phyloP scores from a whole-genome alignment of 2,113 vertebrate species.

The Scortum barcoo region DNA sequence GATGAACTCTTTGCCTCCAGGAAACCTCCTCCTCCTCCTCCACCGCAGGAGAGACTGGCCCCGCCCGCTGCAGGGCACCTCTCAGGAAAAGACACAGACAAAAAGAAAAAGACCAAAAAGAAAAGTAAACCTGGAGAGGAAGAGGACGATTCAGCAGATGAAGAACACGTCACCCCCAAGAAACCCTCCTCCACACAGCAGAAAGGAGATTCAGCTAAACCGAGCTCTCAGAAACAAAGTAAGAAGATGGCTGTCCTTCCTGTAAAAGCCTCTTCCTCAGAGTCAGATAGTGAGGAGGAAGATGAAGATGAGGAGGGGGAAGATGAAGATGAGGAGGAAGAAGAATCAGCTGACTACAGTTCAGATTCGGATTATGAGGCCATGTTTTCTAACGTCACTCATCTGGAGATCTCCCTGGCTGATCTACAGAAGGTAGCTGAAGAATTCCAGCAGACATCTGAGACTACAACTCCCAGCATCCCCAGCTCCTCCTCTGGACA shows the following conservation, averaged over 20 bases:
- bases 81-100: constrained; percentile 4
- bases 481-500: neutral
- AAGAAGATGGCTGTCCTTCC: constrained; percentile 5
- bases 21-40: constrained; percentile 36
- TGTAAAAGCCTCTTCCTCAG: constrained; percentile 6
- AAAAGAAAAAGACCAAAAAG: constrained; percentile 29
- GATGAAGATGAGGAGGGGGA: neutral
- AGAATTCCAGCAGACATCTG: constrained; percentile 29
- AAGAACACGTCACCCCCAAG: constrained; percentile 84
- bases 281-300: constrained; percentile 33
- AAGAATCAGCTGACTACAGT: constrained; percentile 63
- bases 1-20: constrained; percentile 90
- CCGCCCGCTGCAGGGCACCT: neutral
- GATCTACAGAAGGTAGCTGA: constrained; percentile 87
- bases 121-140: constrained; percentile 50
- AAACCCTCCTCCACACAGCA: neutral
- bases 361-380: constrained; percentile 87
- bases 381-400: constrained; percentile 87
- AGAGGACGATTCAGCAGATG: constrained; percentile 86
- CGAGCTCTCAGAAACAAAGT: neutral
- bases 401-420: constrained; percentile 86
- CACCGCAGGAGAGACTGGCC: neutral
- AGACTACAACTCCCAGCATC: constrained; percentile 30
- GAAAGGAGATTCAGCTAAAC: neutral
- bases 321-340: constrained; percentile 29